A percentile compares a stretch with the other conserved stretches of the same genome.
Conservation (phyloP, 2,888 invertebrate species). For the Lithophane leautieri region DNA sequence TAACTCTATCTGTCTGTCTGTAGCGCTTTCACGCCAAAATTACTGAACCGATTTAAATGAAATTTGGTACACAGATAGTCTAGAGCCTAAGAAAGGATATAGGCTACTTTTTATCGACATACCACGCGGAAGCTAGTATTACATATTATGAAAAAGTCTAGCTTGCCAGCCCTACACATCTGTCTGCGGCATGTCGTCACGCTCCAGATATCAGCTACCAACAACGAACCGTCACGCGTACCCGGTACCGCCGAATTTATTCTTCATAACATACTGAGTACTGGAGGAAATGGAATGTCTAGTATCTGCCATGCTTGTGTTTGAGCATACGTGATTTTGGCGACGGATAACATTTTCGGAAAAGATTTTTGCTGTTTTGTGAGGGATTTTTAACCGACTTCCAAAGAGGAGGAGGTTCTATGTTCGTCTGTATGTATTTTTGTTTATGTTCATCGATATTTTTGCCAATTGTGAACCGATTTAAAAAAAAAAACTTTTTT, state of each 20-base stretch:
- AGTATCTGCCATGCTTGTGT: constrained; percentile 27
- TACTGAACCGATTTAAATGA: too few species aligned
- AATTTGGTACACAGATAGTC: too few species aligned
- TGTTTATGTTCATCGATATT: too few species aligned
- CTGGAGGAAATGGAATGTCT: constrained; percentile 45
- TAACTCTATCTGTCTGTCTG: too few species aligned
- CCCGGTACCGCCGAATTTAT: constrained; percentile 46
- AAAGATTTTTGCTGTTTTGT: not conserved
- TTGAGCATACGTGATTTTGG: constrained; percentile 23
- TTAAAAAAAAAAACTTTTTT: too few species aligned
- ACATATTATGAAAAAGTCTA: not conserved
- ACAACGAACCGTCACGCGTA: constrained; percentile 36
- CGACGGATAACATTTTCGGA: not conserved
- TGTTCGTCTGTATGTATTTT: too few species aligned
- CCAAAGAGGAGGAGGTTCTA: too few species aligned
- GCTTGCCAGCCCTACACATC: constrained; percentile 34
- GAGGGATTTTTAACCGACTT: too few species aligned
- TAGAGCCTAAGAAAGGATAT: too few species aligned
- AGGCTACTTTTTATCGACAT: too few species aligned
- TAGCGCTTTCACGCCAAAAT: too few species aligned
- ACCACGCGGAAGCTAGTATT: not conserved
- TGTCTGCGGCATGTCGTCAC: constrained; percentile 44
- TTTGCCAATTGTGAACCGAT: too few species aligned
- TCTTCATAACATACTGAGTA: constrained; percentile 29
- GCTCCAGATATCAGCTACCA: constrained; percentile 45